Evolutionary conservation across 2,888 invertebrate species (phyloP), one percentile per base, ranked within the genome.

Genomic region (Thyatira batis): DNA sequence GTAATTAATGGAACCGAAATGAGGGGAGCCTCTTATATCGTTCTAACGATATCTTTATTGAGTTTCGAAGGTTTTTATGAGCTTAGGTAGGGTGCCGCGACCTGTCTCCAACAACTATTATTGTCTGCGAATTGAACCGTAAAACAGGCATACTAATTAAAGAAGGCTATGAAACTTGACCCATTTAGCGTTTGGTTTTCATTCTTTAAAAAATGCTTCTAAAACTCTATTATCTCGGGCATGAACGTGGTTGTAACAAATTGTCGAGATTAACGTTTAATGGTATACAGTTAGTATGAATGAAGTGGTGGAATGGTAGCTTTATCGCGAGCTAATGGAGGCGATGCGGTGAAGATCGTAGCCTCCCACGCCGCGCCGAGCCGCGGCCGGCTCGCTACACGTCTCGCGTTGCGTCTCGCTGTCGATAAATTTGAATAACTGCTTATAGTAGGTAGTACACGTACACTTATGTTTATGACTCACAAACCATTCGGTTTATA

Each of bases 41-140:
- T 80, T 74, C 71, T 77, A 81, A 83, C 75, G 81, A 84, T 82
- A 82, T 80, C 82, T 87, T 84, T 82, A 87, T 85, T 80, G 77
- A 73, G 74, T 78, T 85, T 78, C 74, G 67, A 76, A 78, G 73
- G 74, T 74, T 80, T 66, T 76, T 73, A 78, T 65, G 65, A 72
- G 61, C 59, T 53, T 61, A 59, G 60, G 63, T 62, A 59, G 60
- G 63, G 57, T 60, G 63, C 65, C 61, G 65, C 53, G 53, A 60
- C 50, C 53, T 58, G 58, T 57, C 46, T 53, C 51, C 25, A 54
- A 51, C 50, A 23, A 13, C 52, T 61, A 66, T 65, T 69, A 67
- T 60, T 69, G 60, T 67, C 65, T 67, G 65, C 60, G 62, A 74
- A 70, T 71, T 69, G 66, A 63, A 60, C 54, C 60, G 64, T 67